Conservation (phyloP, 2,797 vertebrate genomes). For the Enteromius paludinosus region DNA sequence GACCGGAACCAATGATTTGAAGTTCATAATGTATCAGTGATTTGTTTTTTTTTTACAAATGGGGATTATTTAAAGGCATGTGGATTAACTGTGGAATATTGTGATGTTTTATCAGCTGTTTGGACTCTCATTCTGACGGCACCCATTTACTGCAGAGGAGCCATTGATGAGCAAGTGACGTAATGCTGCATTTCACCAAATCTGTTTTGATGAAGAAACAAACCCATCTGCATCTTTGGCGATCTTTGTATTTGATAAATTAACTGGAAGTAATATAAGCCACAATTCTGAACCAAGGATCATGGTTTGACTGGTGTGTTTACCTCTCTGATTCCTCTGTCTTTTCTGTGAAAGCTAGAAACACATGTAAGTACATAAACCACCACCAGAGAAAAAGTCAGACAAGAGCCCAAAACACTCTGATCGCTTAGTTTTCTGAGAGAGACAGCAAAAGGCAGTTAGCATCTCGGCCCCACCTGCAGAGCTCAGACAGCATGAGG, state of each 20-base stretch:
- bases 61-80: background rate
- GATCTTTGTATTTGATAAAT: slow-evolving; percentile 2
- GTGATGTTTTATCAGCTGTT: background rate
- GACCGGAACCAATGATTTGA: background rate
- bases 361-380: background rate
- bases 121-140: background rate
- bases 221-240: background rate
- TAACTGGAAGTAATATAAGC: background rate
- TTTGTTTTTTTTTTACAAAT: background rate
- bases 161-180: background rate
- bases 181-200: background rate
- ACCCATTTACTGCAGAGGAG: background rate
- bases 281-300: background rate
- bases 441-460: background rate
- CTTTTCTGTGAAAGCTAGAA: background rate
- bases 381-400: background rate
- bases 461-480: slow-evolving; percentile 31
- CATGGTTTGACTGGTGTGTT: background rate
- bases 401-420: background rate
- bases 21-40: background rate
- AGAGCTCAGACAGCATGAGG: slow-evolving; percentile 69
- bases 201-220: background rate
- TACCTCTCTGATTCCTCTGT: background rate
- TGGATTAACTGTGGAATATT: background rate
- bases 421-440: background rate